These are phyloP conservation scores for Holotrichia oblita DNA, from an alignment of 1,140 invertebrate genomes.

Conservation along the genomic window DNA sequence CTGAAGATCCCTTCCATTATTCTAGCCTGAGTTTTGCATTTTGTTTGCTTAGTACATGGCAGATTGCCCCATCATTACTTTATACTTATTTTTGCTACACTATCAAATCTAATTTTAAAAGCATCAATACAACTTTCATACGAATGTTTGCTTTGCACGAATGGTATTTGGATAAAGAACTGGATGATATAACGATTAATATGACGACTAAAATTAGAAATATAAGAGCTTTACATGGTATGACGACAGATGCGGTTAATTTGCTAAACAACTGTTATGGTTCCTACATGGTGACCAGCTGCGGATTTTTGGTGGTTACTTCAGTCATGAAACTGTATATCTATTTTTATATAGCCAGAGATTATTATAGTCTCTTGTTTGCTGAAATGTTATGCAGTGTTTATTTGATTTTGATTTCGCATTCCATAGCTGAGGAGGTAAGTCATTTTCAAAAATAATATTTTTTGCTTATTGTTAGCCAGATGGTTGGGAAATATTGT, in stretches of 20 bases:
- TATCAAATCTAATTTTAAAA: conserved; percentile 20
- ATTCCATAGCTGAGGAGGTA: not conserved
- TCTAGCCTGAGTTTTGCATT: not conserved
- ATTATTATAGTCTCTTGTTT: not conserved
- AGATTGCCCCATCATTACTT: conserved; percentile 19
- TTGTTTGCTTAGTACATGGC: conserved; percentile 6
- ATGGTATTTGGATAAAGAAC: not conserved
- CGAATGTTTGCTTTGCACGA: not conserved
- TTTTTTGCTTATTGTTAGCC: too few relatives aligned
- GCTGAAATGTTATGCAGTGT: conserved; percentile 17
- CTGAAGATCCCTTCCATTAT: not conserved
- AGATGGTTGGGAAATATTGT: too few relatives aligned
- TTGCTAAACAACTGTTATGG: conserved; percentile 17
- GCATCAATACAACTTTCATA: conserved; percentile 27
- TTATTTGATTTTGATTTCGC: conserved; percentile 13
- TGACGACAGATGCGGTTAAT: conserved; percentile 23
- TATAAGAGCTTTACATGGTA: not conserved
- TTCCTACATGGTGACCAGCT: not conserved
- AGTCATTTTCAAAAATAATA: not conserved
- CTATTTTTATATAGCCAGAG: not conserved
- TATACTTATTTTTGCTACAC: conserved; percentile 33
- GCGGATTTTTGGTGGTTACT: not conserved
- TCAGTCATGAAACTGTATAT: conserved; percentile 37
- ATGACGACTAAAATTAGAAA: not conserved
- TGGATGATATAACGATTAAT: not conserved